These are phyloP conservation scores for Watsonalla cultraria DNA, from an alignment of 2,888 invertebrate species.

Conservation along the genomic window DNA sequence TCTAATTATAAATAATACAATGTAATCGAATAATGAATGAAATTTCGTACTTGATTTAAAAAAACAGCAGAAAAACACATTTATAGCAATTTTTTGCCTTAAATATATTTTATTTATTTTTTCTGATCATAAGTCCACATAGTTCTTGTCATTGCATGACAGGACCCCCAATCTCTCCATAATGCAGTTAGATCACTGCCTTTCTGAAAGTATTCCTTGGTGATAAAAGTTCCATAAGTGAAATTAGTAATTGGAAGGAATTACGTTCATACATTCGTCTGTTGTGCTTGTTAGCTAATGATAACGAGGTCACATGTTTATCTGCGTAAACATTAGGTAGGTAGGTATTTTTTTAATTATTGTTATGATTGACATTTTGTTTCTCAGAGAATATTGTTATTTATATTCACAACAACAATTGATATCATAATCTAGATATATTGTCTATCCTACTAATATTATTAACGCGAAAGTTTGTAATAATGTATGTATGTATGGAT, in stretches of 20 bases:
- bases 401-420: too few relatives aligned
- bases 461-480: too few relatives aligned
- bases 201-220: not conserved
- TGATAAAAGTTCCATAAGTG: not conserved
- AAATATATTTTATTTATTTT: too few relatives aligned
- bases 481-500: too few relatives aligned
- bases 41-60: too few relatives aligned
- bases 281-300: conserved; percentile 27
- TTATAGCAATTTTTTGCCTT: too few relatives aligned
- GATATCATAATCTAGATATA: too few relatives aligned
- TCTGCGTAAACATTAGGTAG: conserved; percentile 30
- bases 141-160: not conserved
- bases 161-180: not conserved
- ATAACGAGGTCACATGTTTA: conserved; percentile 56
- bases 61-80: too few relatives aligned
- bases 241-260: conserved; percentile 36
- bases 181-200: conserved; percentile 14
- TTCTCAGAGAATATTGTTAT: not conserved
- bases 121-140: too few relatives aligned
- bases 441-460: too few relatives aligned
- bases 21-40: too few relatives aligned
- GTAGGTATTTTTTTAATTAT: conserved; percentile 17
- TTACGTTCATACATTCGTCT: conserved; percentile 37
- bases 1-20: too few relatives aligned
- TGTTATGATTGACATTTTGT: not conserved